Conservation (phyloP, 2,888 invertebrate genomes). For the Chydorus sphaericus region DNA sequence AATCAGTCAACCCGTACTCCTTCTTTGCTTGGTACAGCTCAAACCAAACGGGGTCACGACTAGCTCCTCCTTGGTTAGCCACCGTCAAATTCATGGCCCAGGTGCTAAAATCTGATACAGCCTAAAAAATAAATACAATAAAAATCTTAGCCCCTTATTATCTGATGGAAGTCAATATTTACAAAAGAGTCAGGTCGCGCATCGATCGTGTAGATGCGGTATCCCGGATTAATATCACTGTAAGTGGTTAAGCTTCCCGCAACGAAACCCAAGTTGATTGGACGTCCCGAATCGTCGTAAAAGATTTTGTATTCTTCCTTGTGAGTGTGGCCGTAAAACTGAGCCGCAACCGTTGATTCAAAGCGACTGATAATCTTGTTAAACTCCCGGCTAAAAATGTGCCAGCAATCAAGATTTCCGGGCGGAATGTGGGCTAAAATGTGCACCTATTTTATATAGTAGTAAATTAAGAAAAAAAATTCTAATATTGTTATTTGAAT, state of each 20-base stretch:
- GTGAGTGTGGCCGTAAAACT: conserved; percentile 34
- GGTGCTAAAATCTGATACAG: conserved; percentile 48
- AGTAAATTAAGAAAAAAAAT: background rate
- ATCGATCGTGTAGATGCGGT: conserved; percentile 36
- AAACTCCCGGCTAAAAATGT: conserved; percentile 34
- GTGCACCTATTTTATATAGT: conserved; percentile 27
- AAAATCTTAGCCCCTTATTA: no score
- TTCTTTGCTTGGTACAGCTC: conserved; percentile 58
- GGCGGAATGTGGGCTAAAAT: conserved; percentile 38
- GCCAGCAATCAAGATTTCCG: conserved; percentile 30
- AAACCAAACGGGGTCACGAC: conserved; percentile 50
- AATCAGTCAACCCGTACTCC: conserved; percentile 42
- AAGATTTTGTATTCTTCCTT: conserved; percentile 29
- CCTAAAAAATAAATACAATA: no score
- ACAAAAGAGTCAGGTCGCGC: conserved; percentile 23
- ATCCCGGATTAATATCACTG: conserved; percentile 34
- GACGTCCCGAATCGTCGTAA: conserved; percentile 27
- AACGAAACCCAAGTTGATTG: conserved; percentile 30
- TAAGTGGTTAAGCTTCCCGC: conserved; percentile 38
- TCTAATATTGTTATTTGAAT: background rate
- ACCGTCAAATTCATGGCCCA: conserved; percentile 60
- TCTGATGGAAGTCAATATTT: no score
- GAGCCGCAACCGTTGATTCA: conserved; percentile 28
- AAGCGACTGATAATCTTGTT: conserved; percentile 26
- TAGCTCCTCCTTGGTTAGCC: conserved; percentile 41